Conservation (phyloP, 92 coral and sea anemone genomes). For the Scolanthus callimorphus region DNA sequence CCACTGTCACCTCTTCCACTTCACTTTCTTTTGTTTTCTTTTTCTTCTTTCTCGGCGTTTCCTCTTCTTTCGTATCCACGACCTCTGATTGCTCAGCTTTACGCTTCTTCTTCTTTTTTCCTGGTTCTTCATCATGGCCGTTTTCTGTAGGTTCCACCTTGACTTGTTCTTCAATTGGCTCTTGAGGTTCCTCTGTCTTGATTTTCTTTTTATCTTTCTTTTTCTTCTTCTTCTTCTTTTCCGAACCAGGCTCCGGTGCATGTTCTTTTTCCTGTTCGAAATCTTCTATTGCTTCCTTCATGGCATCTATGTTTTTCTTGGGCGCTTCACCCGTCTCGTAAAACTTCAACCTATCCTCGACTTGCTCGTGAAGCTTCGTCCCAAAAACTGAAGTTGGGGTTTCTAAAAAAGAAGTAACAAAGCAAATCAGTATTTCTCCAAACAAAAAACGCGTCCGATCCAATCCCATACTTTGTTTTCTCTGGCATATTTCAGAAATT, state of each 20-base stretch:
- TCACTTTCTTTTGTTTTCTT: slow-evolving; percentile 42
- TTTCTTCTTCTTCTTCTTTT: slow-evolving; percentile 90
- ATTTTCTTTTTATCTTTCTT: slow-evolving; percentile 68
- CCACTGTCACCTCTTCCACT: slow-evolving; percentile 43
- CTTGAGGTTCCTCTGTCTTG: slow-evolving; percentile 28
- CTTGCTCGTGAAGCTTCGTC: slow-evolving; percentile 88
- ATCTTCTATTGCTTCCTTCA: slow-evolving; percentile 95
- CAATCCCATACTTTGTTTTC: too few relatives aligned
- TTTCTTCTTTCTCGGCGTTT: slow-evolving; percentile 54
- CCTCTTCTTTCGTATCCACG: slow-evolving; percentile 23
- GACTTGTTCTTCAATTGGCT: slow-evolving; percentile 20
- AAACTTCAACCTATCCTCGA: slow-evolving; percentile 93
- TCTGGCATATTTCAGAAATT: too few relatives aligned
- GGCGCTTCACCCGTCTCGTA: slow-evolving; percentile 97
- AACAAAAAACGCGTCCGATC: too few relatives aligned
- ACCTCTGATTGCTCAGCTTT: slow-evolving; percentile 28
- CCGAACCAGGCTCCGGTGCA: slow-evolving; percentile 17
- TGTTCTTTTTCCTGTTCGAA: slow-evolving; percentile 39
- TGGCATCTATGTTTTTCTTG: slow-evolving; percentile 85
- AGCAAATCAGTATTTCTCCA: too few relatives aligned
- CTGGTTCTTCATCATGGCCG: slow-evolving; percentile 42
- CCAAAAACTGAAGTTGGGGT: slow-evolving; percentile 87
- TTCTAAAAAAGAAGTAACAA: slow-evolving; percentile 50
- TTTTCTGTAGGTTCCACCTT: slow-evolving; percentile 20
- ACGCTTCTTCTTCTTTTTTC: slow-evolving; percentile 56